phyloP scores from a whole-genome alignment of 64 coral and sea anemone genomes.

The Pocillopora verrucosa region DNA sequence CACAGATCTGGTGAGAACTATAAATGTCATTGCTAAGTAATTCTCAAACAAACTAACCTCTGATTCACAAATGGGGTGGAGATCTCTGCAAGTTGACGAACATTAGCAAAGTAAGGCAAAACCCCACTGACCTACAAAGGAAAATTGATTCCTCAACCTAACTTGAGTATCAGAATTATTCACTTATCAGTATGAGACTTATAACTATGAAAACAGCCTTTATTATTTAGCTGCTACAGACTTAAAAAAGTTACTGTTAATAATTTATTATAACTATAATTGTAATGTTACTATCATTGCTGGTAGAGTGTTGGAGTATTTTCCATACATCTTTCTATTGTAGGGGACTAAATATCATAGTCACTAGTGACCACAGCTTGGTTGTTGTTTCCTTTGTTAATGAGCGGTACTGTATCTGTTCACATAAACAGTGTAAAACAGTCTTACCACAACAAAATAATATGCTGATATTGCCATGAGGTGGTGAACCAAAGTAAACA shows the following conservation, averaged over 20 bases:
- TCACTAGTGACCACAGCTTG: too few species aligned
- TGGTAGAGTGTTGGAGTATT: too few species aligned
- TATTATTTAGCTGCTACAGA: too few species aligned
- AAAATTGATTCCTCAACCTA: background rate
- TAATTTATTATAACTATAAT: too few species aligned
- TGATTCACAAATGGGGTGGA: slow-evolving; percentile 92
- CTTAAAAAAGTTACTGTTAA: too few species aligned
- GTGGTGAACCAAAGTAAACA: slow-evolving; percentile 80
- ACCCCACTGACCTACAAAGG: slow-evolving; percentile 37
- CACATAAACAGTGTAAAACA: background rate
- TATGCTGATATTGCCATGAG: slow-evolving; percentile 89
- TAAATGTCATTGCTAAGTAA: background rate
- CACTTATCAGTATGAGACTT: background rate
- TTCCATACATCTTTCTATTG: too few species aligned
- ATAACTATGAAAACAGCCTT: background rate
- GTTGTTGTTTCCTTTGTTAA: too few species aligned
- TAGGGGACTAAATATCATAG: too few species aligned
- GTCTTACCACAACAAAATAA: slow-evolving; percentile 86
- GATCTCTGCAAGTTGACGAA: slow-evolving; percentile 74
- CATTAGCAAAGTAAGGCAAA: slow-evolving; percentile 65
- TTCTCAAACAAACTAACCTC: slow-evolving; percentile 38
- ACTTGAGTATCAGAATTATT: too few species aligned
- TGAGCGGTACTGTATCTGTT: background rate
- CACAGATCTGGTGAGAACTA: too few species aligned
- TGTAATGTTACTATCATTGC: too few species aligned